Conservation (phyloP, 2,113 vertebrate species). For the Microtus pennsylvanicus region DNA sequence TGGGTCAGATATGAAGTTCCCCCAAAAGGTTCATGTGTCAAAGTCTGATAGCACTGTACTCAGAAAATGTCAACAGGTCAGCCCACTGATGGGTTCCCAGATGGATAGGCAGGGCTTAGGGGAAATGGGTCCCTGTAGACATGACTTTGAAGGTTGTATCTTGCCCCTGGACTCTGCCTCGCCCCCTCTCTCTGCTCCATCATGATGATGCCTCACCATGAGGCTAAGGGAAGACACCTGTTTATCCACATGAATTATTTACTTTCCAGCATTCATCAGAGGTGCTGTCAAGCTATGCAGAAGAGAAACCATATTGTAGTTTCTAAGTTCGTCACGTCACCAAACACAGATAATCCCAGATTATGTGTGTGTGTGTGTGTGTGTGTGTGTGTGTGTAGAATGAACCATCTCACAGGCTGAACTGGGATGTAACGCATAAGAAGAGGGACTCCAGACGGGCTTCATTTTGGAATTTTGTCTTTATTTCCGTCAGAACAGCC, state of each 20-base stretch:
- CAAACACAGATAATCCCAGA: background rate
- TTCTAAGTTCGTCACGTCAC: background rate
- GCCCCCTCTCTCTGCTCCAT: background rate
- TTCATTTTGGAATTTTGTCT: conserved; percentile 82
- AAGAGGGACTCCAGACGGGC: conserved; percentile 57
- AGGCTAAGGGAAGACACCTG: background rate
- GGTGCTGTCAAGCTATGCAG: background rate
- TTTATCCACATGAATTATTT: background rate
- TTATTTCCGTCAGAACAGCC: conserved; percentile 81
- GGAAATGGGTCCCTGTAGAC: background rate
- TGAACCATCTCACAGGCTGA: background rate
- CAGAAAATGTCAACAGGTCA: background rate
- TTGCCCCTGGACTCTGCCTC: background rate
- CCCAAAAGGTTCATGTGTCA: background rate
- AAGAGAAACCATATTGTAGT: background rate
- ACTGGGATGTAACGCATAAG: conserved; percentile 6
- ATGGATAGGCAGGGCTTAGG: background rate
- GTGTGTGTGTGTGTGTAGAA: background rate
- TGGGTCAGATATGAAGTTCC: background rate
- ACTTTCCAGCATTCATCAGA: background rate
- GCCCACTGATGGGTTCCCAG: background rate
- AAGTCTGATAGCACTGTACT: background rate
- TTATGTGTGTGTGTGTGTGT: background rate
- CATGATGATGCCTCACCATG: background rate
- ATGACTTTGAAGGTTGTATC: background rate